These are phyloP conservation scores for Leucoma salicis DNA, from an alignment of 2,888 invertebrate genomes.

Conservation along the genomic window DNA sequence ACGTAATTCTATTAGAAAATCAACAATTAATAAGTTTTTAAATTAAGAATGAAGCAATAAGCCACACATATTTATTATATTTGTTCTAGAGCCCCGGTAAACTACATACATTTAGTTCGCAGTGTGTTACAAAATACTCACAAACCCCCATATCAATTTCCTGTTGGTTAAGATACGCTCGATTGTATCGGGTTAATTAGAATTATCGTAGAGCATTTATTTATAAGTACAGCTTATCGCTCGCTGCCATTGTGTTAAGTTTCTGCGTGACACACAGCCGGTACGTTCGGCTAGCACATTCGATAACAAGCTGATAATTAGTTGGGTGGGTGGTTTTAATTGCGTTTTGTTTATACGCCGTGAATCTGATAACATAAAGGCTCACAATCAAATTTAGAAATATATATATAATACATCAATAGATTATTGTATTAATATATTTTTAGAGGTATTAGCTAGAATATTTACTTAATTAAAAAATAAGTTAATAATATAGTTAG, in stretches of 20 bases:
- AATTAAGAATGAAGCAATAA: too few relatives aligned
- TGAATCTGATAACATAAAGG: slow-evolving; percentile 5
- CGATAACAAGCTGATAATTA: slow-evolving; percentile 9
- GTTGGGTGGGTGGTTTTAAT: slow-evolving; percentile 5
- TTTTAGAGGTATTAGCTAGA: too few relatives aligned
- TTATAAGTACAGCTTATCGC: slow-evolving; percentile 72
- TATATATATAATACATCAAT: too few relatives aligned
- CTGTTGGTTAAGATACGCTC: slow-evolving; percentile 59
- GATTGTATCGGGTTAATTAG: slow-evolving; percentile 75
- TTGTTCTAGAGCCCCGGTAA: too few relatives aligned
- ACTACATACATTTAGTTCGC: slow-evolving; percentile 7
- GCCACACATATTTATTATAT: too few relatives aligned
- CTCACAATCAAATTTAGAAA: too few relatives aligned
- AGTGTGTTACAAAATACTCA: slow-evolving; percentile 23
- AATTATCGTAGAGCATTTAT: slow-evolving; percentile 77
- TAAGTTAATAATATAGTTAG: too few relatives aligned
- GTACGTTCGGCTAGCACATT: slow-evolving; percentile 11
- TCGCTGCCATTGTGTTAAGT: slow-evolving; percentile 60
- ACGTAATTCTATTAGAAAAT: too few relatives aligned
- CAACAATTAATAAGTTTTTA: too few relatives aligned
- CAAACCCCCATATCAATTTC: slow-evolving; percentile 40
- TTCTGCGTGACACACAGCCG: slow-evolving; percentile 41
- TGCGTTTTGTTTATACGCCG: slow-evolving; percentile 4
- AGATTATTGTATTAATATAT: too few relatives aligned
- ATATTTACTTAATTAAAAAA: too few relatives aligned